Evolutionary conservation across 2,797 vertebrate genomes (phyloP).

Genomic region (Melanotaenia nigrans): DNA sequence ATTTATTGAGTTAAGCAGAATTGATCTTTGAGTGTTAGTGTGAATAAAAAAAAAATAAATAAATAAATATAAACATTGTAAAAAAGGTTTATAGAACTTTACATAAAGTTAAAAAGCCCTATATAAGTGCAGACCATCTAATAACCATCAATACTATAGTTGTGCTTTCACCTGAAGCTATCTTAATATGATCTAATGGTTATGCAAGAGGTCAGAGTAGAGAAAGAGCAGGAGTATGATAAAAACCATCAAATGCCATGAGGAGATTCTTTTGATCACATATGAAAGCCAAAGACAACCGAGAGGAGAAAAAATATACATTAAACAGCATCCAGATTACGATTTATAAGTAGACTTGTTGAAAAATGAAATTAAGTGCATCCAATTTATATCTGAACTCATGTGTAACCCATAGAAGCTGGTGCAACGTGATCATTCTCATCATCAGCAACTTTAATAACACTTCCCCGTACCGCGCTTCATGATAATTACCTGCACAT

Average conservation of each 20-base stretch:
- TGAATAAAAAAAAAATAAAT: too few relatives aligned
- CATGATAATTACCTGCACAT: slow-evolving; percentile 26
- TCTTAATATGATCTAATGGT: slow-evolving; percentile 60
- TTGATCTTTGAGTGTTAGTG: too few relatives aligned
- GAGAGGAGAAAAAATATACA: not conserved
- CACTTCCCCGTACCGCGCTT: not conserved
- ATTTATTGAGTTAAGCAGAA: too few relatives aligned
- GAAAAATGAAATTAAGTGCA: slow-evolving; percentile 26
- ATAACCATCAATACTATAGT: slow-evolving; percentile 54
- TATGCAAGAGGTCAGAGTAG: slow-evolving; percentile 62
- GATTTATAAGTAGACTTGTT: slow-evolving; percentile 7
- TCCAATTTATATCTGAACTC: slow-evolving; percentile 15
- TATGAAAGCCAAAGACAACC: slow-evolving; percentile 8
- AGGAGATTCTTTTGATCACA: slow-evolving; percentile 27
- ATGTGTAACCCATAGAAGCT: slow-evolving; percentile 11
- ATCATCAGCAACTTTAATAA: not conserved
- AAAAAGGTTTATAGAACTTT: too few relatives aligned
- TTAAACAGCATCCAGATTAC: not conserved
- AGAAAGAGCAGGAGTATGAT: slow-evolving; percentile 34
- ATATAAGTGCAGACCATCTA: too few relatives aligned
- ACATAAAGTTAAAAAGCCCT: too few relatives aligned
- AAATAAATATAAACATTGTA: too few relatives aligned
- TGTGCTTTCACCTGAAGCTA: slow-evolving; percentile 72
- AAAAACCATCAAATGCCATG: slow-evolving; percentile 21
- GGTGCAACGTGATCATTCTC: slow-evolving; percentile 9